Base-by-base conservation (phyloP, 1,140 invertebrate species). In the Drosophila nigromelanica region DNA sequence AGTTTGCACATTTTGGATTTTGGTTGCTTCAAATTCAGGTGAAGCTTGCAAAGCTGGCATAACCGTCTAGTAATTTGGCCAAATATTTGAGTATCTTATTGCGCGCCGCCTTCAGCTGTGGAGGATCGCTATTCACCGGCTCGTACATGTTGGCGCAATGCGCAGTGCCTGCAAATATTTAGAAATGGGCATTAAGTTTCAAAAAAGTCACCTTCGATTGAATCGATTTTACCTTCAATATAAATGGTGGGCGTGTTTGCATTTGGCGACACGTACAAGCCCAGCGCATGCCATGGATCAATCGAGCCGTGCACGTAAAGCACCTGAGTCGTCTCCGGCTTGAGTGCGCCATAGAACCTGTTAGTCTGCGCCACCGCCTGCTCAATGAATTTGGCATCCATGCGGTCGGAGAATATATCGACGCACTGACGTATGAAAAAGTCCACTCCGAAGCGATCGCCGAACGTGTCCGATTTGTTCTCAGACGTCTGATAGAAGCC, bases 261-360 rank as follows among this genome's bases (percentile, higher is more conserved):
- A 45, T 86, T 90, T 1, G 72, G 14, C 1, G 95, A 94, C 43
- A 93, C 90, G 1, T 92, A 95, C 15, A 96, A 94, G 39, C 96
- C 96, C 30, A 98, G 93, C 3, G 96, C 96, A 93, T 98, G 97
- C 98, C 98, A 98, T 5, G 98, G 98, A 93, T 99, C 98, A 51
- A 98, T 95, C 2, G 95, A 96, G 55, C 98, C 98, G 91, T 98
- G 98, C 35, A 98, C 95, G 90, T 96, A 98, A 1, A 98, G 94
- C 15, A 98, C 95, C 76, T 96, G 95, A 2, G 93, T 94, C 0
- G 95, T 95, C 39, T 95, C 92, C 18, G 98, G 93, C 58, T 95
- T 93, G 1, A 95, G 92, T 8, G 93, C 97, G 4, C 97, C 97
- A 86, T 98, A 98, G 21, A 95, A 92, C 48, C 92, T 95, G 91